Percentiles rank a stretch among this genome's conserved stretches.
Conservation (phyloP, 1,140 invertebrate species). For the Bombus superbus region DNA sequence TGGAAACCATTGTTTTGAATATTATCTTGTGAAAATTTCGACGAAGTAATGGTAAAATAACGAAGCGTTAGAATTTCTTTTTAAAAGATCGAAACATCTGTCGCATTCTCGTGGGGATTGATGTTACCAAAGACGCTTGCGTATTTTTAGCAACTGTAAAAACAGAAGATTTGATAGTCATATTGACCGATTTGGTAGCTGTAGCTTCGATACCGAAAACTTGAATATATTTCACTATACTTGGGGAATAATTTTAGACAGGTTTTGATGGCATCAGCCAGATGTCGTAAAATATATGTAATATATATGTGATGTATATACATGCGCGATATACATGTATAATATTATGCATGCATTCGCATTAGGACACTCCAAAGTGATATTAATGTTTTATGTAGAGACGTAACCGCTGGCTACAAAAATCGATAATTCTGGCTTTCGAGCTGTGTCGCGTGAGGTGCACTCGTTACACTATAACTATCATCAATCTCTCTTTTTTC, state of each 20-base stretch:
- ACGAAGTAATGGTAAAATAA: background rate
- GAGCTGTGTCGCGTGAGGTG: constrained; percentile 41
- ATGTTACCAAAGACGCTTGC: no score
- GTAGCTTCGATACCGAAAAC: no score
- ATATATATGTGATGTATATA: background rate
- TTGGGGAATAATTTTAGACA: background rate
- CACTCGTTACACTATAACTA: constrained; percentile 42
- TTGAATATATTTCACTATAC: no score
- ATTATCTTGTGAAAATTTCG: no score
- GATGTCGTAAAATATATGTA: background rate
- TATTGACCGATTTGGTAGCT: no score
- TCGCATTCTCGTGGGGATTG: background rate
- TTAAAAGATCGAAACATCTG: background rate
- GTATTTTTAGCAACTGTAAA: no score
- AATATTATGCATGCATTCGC: background rate
- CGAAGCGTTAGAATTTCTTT: background rate
- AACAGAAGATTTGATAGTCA: no score
- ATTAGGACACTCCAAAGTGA: background rate
- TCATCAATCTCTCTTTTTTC: constrained; percentile 23
- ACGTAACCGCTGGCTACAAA: constrained; percentile 7
- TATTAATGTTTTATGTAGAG: constrained; percentile 16
- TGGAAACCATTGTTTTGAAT: background rate
- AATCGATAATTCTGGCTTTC: constrained; percentile 55
- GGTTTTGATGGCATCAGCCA: background rate
- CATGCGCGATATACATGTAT: background rate